Evolutionary conservation across 2,888 invertebrate species (phyloP).

Genomic region (Hipparchia semele): DNA sequence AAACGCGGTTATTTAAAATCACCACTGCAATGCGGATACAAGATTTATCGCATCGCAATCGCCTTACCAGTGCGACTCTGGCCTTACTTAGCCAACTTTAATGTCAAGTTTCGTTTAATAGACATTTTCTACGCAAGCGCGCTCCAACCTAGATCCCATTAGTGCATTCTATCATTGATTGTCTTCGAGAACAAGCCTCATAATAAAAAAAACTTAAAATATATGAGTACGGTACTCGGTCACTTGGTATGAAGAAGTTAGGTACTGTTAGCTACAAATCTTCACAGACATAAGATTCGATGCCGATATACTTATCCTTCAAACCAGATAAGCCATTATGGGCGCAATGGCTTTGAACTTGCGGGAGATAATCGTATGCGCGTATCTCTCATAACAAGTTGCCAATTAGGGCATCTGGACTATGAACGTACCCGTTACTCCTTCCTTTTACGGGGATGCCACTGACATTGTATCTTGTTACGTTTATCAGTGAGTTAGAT

Average conservation of each 20-base stretch:
- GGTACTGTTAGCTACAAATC: constrained; percentile 8
- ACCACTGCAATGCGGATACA: no score
- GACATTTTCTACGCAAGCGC: no score
- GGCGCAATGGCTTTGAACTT: constrained; percentile 35
- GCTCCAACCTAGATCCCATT: no score
- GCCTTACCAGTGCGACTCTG: background rate
- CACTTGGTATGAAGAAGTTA: background rate
- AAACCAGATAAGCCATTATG: constrained; percentile 29
- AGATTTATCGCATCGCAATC: no score
- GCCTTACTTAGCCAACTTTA: background rate
- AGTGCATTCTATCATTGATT: no score
- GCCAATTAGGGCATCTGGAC: constrained; percentile 44
- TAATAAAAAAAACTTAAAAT: background rate
- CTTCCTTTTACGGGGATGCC: constrained; percentile 42
- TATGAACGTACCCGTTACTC: constrained; percentile 40
- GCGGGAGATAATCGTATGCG: constrained; percentile 36
- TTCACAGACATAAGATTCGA: constrained; percentile 21
- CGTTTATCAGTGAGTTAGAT: constrained; percentile 43
- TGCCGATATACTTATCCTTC: constrained; percentile 27
- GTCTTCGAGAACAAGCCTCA: no score
- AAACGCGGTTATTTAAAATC: no score
- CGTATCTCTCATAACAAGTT: constrained; percentile 39
- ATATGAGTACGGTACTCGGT: background rate
- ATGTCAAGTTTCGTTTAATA: background rate
- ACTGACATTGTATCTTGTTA: constrained; percentile 44